Evolutionary conservation across 1,140 invertebrate species (phyloP), one percentile per base, ranked within the genome.

Genomic region (Dinothrombium tinctorium): DNA sequence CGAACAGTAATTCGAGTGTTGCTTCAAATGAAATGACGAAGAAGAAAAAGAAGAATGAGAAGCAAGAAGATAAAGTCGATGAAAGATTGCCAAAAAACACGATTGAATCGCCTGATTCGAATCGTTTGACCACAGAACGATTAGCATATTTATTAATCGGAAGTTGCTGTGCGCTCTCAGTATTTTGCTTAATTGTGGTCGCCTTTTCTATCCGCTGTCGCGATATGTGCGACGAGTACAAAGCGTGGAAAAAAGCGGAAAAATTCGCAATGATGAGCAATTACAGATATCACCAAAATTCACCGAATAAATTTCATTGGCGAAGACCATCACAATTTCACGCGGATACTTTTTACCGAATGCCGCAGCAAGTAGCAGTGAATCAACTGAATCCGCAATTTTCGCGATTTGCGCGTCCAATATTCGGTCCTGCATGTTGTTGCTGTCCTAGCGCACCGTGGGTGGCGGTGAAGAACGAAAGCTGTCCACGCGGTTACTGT

Each of bases 131-230:
- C 2, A 52, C 56, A 15, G 54, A 57, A 39, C 47, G 51, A 14
- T 33, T 58, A 6, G 53, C 55, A 14, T 56, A 58, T 26, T 49
- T 56, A 5, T 37, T 56, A 11, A 56, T 56, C 26, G 55, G 55
- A 8, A 45, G 49, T 1, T 56, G 54, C 37, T 54, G 51, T 42
- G 56, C 51, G 3, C 33, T 57, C 12, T 52, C 51, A 14, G 43
- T 56, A 7, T 28, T 57, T 0, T 57, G 54, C 36, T 38, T 58
- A 11, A 46, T 53, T 24, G 46, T 56, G 3, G 55, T 56, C 3
- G 48, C 52, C n/a, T 42, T 51, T n/a, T 48, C 51, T 15, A 47
- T 55, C 20, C 44, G 48, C 17, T 53, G 51, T 39, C 33, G 44
- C 20, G 46, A 47, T 28, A 47, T 47, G 46, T 47, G 46, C 33